These are phyloP conservation scores for Anableps anableps DNA, from an alignment of 2,797 vertebrate species.

Conservation along the genomic window DNA sequence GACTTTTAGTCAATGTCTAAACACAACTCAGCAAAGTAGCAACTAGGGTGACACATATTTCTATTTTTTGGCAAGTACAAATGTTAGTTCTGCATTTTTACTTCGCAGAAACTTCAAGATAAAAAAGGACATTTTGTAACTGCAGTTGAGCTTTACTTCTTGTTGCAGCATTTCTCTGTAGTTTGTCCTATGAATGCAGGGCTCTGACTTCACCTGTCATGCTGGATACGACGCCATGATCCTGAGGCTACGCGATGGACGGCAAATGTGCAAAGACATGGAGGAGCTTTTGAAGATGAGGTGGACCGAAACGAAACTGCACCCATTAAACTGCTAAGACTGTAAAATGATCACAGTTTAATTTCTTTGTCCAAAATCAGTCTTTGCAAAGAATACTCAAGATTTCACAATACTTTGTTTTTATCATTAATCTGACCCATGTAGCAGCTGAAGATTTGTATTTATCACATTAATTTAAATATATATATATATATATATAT, in stretches of 20 bases:
- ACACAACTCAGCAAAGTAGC: constrained; percentile 14
- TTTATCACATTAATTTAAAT: background rate
- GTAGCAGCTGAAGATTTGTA: background rate
- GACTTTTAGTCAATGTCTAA: background rate
- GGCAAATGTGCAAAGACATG: constrained; percentile 93
- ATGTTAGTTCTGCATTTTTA: constrained; percentile 69
- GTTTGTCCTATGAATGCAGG: constrained; percentile 73
- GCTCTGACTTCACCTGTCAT: constrained; percentile 87
- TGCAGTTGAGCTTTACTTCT: constrained; percentile 18
- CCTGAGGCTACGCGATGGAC: constrained; percentile 88
- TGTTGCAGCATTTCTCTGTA: constrained; percentile 8
- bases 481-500: no score
- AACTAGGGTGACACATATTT: background rate
- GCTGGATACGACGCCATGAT: constrained; percentile 87
- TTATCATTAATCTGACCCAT: background rate
- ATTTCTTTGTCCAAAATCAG: background rate
- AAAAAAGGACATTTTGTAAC: constrained; percentile 53
- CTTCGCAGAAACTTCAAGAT: constrained; percentile 12
- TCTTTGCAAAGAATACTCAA: background rate
- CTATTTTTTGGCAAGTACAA: constrained; percentile 14
- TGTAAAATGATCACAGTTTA: background rate
- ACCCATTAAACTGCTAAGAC: background rate
- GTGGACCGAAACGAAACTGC: constrained; percentile 49
- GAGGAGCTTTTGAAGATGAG: constrained; percentile 95
- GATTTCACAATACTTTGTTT: background rate